These are phyloP conservation scores for Junonia oenone DNA, from an alignment of 2,888 invertebrate genomes.

Conservation along the genomic window DNA sequence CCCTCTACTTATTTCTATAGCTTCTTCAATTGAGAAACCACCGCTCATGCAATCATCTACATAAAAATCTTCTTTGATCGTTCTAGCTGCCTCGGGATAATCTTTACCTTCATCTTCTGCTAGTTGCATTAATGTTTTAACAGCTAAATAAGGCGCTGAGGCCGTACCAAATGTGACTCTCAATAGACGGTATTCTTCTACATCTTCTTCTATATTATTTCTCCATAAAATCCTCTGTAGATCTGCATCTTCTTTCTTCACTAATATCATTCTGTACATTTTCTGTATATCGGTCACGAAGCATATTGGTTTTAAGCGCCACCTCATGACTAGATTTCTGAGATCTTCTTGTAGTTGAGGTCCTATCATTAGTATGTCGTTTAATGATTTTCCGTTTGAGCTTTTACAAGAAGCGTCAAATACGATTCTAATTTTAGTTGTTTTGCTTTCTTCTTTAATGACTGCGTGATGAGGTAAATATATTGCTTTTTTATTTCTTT, in stretches of 20 bases:
- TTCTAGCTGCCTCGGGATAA: slow-evolving; percentile 17
- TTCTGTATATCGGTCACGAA: slow-evolving; percentile 33
- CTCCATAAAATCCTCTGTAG: not conserved
- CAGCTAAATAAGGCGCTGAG: slow-evolving; percentile 29
- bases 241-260: slow-evolving; percentile 19
- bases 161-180: slow-evolving; percentile 32
- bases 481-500: too few relatives aligned
- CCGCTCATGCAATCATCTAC: slow-evolving; percentile 26
- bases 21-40: slow-evolving; percentile 4
- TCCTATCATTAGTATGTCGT: not conserved
- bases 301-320: slow-evolving; percentile 30
- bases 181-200: slow-evolving; percentile 24
- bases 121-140: slow-evolving; percentile 25
- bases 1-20: slow-evolving; percentile 3
- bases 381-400: too few relatives aligned
- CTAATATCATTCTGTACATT: slow-evolving; percentile 37
- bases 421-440: too few relatives aligned
- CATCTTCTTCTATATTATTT: slow-evolving; percentile 2
- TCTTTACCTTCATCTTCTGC: slow-evolving; percentile 13
- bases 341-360: slow-evolving; percentile 27
- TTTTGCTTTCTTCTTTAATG: too few relatives aligned
- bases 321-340: slow-evolving; percentile 33
- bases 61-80: slow-evolving; percentile 25
- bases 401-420: too few relatives aligned
- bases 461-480: too few relatives aligned